Conservation (phyloP, 2,888 invertebrate genomes). For the Phaedon cochleariae region DNA sequence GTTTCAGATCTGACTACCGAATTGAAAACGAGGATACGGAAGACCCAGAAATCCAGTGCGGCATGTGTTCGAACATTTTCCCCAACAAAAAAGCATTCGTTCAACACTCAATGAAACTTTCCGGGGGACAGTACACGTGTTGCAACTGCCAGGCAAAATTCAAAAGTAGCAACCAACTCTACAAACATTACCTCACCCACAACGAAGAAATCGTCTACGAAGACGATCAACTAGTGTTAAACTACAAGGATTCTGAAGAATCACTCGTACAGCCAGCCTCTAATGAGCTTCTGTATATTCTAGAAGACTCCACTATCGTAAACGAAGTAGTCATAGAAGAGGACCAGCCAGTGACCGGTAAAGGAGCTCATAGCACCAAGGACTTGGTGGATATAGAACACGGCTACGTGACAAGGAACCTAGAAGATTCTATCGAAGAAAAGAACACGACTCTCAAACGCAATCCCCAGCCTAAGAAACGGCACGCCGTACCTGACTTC, state of each 20-base stretch:
- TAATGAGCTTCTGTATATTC: constrained; percentile 56
- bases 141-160: constrained; percentile 55
- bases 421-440: background rate
- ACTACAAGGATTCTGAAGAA: constrained; percentile 49
- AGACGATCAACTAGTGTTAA: constrained; percentile 42
- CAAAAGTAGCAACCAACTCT: constrained; percentile 52
- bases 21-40: constrained; percentile 14
- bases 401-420: constrained; percentile 51
- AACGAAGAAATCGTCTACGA: constrained; percentile 40
- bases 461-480: constrained; percentile 48
- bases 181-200: constrained; percentile 56
- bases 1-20: constrained; percentile 41
- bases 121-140: constrained; percentile 52
- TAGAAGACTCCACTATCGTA: constrained; percentile 55
- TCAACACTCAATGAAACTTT: constrained; percentile 54
- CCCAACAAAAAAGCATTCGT: constrained; percentile 53
- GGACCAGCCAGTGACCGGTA: constrained; percentile 38
- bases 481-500: constrained; percentile 59
- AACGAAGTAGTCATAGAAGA: constrained; percentile 58
- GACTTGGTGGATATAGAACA: constrained; percentile 58
- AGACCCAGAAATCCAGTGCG: constrained; percentile 50
- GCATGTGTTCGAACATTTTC: constrained; percentile 56
- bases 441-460: constrained; percentile 33
- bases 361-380: constrained; percentile 26
- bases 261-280: constrained; percentile 47